Evolutionary conservation across 2,888 invertebrate species (phyloP), one percentile per base, ranked within the genome.

Genomic region (Melanargia galathea): DNA sequence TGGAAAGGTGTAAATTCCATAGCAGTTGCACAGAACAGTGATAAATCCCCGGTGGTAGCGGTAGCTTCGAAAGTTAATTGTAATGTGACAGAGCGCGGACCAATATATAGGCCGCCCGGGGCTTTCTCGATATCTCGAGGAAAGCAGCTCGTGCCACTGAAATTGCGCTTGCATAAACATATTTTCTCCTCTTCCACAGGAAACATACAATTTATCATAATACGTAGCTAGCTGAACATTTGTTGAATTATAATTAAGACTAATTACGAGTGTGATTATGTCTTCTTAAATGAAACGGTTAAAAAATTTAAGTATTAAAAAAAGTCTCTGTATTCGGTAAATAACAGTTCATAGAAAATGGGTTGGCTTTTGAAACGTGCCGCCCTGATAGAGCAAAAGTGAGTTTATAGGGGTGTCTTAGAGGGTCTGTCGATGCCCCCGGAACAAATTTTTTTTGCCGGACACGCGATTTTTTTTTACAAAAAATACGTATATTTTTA

Each of bases 1-100:
- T 7, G 16, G 26, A 49, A 49, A 30, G 6, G 49, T 16, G 16
- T 16, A 26, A 26, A 43, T 40, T 57, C 45, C 40, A 52, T 20
- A 38, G 22, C 38, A 57, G 49, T 33, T 60, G 60, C 24, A 20
- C n/a, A 22, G 26, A 55, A 43, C 22, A 43, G 43, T 18, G 24
- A 26, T 55, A 40, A 55, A 55, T 55, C 55, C 18, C 2, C 8
- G 6, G 40, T 11, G 43, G 54, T 38, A 2, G 24, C 55, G 43
- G 55, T 26, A 77, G 77, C 79, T 71, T 78, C 68, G 82, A 81
- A 77, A 82, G 83, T 78, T 80, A 82, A 80, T 81, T 77, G 73
- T 69, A 65, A 66, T 69, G 69, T 69, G 64, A 76, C 73, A 70
- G 66, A 67, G 65, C 67, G 70, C 71, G n/a, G n/a, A n/a, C n/a